Evolutionary conservation across 2,888 invertebrate species (phyloP), one percentile per base, ranked within the genome.

Genomic region (Andrena hattorfiana): DNA sequence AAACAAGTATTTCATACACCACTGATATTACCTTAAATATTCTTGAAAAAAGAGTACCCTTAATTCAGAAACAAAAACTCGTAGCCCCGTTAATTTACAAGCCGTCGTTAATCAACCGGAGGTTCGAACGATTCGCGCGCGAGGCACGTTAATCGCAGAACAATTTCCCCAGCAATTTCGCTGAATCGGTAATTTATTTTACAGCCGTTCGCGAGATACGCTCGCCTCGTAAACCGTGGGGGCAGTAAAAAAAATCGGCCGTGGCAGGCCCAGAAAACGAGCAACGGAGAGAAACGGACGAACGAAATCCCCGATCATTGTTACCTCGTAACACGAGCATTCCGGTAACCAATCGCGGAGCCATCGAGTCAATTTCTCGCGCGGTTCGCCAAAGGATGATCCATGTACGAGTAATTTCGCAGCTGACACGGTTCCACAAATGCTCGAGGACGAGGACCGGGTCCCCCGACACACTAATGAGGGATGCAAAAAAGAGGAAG

Each of bases 101-200:
- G 59, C 71, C 30, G 67, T 59, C 70, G 51, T 79, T 83, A 74
- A 59, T 78, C 78, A 79, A 26, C 49, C 48, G n/a, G 26, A 56
- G 26, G 48, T 35, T 70, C 70, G 30, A 66, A 66, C 69, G 78
- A 64, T 77, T 80, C 79, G 77, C 77, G 77, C 77, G 54, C 77
- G 54, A 74, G 74, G 56, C 68, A 56, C 32, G 77, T 77, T 74
- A 85, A 82, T 60, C 62, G 77, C 48, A 28, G 60, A 70, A 77
- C 66, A 62, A 83, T 71, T 73, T 70, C 68, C 16, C 76, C 54
- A 51, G 62, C 79, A 71, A 68, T 81, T 72, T 79, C 80, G 71
- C 23, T 32, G 77, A 72, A 68, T 82, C 82, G 74, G 85, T 82
- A 60, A 80, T 80, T 80, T 80, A 80, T 80, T 80, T 80, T 82